Evolutionary conservation across 2,113 vertebrate genomes (phyloP), one percentile per base, ranked within the genome.

Genomic region (Scophthalmus maximus): DNA sequence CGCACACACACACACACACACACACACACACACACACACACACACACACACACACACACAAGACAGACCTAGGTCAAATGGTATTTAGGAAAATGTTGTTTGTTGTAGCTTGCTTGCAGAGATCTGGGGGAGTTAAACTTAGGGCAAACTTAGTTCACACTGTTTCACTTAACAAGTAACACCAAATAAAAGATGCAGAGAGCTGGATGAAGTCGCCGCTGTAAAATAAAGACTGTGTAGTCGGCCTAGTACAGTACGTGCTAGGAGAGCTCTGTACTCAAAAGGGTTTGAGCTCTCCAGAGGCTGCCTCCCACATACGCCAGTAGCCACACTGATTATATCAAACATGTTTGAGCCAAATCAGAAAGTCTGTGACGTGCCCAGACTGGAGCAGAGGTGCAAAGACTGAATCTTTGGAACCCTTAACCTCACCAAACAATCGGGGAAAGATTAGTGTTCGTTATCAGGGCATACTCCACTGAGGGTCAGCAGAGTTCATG

Each of bases 271-370:
- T 72, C 25, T 34, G 6, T 27, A 63, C 27, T 68, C 36, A 18
- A n/a, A 9, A 14, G 14, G 10, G 42, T 75, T 38, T 9, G 22
- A 57, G 60, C n/a, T 44, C 58, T 53, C 74, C 50, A 26, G n/a
- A n/a, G 46, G 49, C 82, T 40, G 36, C 36, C 36, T 68, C 64
- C 65, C 52, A 83, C 61, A 66, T 27, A 46, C 68, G 56, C 51
- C 38, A 30, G 32, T 7, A 44, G 25, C 34, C 27, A 32, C 42
- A 52, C 49, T 29, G 70, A 76, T 75, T 73, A 67, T 36, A 57
- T 69, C 62, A 79, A 82, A 78, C 79, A 23, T 59, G 81, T 85
- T 56, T 46, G 75, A 73, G 46, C 74, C 68, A 20, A 73, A 75
- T 75, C 61, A 32, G 26, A 66, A 46, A 63, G 56, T 67, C 56